A percentile compares a stretch with the other conserved stretches of the same genome.
Conservation (phyloP, 2,888 invertebrate species). For the Anticlea derivata region DNA sequence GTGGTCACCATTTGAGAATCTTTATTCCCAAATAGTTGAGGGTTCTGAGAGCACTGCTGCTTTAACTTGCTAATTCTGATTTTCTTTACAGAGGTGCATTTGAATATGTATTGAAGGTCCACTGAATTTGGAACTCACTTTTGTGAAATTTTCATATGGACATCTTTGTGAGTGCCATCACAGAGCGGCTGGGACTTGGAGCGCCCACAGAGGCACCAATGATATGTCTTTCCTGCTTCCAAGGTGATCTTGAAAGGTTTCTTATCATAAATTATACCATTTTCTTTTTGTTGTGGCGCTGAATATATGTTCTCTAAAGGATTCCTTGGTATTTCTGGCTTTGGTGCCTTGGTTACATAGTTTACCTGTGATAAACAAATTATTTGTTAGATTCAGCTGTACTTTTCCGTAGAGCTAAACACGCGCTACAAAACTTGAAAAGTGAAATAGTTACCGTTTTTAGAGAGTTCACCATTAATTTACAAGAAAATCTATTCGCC, state of each 20-base stretch:
- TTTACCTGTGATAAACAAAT: constrained; percentile 45
- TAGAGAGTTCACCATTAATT: constrained; percentile 19
- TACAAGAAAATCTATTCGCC: constrained; percentile 25
- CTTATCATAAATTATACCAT: constrained; percentile 93
- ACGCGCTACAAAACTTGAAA: background rate
- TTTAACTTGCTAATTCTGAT: too few relatives aligned
- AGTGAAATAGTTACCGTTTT: constrained; percentile 33
- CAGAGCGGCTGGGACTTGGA: constrained; percentile 97
- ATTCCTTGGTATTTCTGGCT: constrained; percentile 87
- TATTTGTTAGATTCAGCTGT: background rate
- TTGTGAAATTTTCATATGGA: constrained; percentile 88
- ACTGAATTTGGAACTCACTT: constrained; percentile 67
- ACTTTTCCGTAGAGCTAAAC: background rate
- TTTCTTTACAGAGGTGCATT: too few relatives aligned
- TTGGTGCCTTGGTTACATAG: constrained; percentile 68
- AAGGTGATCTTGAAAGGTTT: constrained; percentile 93
- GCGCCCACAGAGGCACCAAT: constrained; percentile 97
- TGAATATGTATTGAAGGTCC: too few relatives aligned
- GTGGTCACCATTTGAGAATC: too few relatives aligned
- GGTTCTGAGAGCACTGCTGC: too few relatives aligned
- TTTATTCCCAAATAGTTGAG: too few relatives aligned
- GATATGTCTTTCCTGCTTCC: constrained; percentile 90
- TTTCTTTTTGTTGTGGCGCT: constrained; percentile 85
- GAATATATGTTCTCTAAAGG: constrained; percentile 83
- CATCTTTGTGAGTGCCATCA: constrained; percentile 94